phyloP scores from a whole-genome alignment of 2,888 invertebrate species.

The Hyposoter didymator region DNA sequence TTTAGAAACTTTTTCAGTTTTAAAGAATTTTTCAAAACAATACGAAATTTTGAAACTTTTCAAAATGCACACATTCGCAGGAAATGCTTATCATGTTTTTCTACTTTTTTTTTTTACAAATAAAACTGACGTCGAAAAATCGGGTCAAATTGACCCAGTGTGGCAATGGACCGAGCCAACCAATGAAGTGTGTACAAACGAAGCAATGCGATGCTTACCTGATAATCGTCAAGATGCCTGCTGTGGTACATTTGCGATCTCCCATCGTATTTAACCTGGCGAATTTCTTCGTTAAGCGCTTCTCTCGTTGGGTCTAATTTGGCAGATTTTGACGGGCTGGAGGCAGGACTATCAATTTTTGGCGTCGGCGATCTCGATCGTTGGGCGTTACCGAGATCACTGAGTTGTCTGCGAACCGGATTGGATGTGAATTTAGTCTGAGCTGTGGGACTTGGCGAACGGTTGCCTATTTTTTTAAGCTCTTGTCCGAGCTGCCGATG shows the following conservation, averaged over 20 bases:
- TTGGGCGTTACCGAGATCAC: slow-evolving; percentile 74
- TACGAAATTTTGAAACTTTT: no score
- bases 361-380: slow-evolving; percentile 84
- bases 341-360: slow-evolving; percentile 81
- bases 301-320: slow-evolving; percentile 70
- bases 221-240: slow-evolving; percentile 75
- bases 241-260: slow-evolving; percentile 75
- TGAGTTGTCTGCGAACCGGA: slow-evolving; percentile 74
- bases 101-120: no score
- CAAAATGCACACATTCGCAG: no score
- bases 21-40: no score
- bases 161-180: no score
- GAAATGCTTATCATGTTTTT: no score
- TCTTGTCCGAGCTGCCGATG: slow-evolving; percentile 73
- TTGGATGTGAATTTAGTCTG: slow-evolving; percentile 84
- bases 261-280: slow-evolving; percentile 73
- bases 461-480: slow-evolving; percentile 77
- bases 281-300: slow-evolving; percentile 73
- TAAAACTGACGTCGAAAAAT: no score
- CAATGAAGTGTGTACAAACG: no score
- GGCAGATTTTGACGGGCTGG: slow-evolving; percentile 73
- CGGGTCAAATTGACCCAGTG: no score
- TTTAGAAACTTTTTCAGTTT: no score
- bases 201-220: slow-evolving; percentile 68
- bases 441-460: slow-evolving; percentile 85